A percentile compares a stretch with the other conserved stretches of the same genome.
These are phyloP conservation scores for Donacobius atricapilla DNA, from an alignment of 2,113 vertebrate genomes.

Conservation along the genomic window DNA sequence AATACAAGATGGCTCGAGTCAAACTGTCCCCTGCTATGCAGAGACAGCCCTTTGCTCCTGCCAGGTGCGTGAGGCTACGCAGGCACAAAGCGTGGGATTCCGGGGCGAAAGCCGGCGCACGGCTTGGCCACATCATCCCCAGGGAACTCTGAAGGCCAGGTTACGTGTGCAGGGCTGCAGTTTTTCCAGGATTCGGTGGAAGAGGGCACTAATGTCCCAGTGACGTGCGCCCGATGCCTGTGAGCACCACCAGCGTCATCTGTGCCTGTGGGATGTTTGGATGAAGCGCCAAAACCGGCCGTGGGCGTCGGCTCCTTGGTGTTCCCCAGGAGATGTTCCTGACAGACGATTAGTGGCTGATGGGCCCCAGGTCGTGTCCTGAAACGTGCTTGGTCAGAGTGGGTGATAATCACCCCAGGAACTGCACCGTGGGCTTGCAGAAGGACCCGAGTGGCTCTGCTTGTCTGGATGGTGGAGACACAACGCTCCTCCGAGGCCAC, in stretches of 20 bases:
- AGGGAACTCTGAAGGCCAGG: background rate
- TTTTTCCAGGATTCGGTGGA: background rate
- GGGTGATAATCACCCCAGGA: background rate
- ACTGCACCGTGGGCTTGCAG: background rate
- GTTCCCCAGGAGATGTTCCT: background rate
- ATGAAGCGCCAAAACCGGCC: background rate
- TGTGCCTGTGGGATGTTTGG: background rate
- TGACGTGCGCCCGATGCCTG: accelerated
- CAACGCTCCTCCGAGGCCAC: background rate
- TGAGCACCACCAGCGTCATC: accelerated
- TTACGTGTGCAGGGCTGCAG: accelerated
- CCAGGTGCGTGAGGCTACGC: background rate
- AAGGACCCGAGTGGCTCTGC: background rate
- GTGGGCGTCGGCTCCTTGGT: background rate
- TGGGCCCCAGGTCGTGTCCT: background rate
- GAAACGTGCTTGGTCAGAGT: background rate
- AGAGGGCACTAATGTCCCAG: background rate
- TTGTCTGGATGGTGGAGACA: background rate
- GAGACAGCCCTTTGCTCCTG: background rate
- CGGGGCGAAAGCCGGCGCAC: background rate
- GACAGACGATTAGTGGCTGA: background rate
- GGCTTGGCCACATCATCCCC: background rate
- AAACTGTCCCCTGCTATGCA: background rate
- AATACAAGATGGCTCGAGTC: background rate
- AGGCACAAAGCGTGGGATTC: background rate